A percentile compares a stretch with the other conserved stretches of the same genome.
Evolutionary conservation across 2,888 invertebrate genomes (phyloP).

Genomic region (Dugesia japonica): DNA sequence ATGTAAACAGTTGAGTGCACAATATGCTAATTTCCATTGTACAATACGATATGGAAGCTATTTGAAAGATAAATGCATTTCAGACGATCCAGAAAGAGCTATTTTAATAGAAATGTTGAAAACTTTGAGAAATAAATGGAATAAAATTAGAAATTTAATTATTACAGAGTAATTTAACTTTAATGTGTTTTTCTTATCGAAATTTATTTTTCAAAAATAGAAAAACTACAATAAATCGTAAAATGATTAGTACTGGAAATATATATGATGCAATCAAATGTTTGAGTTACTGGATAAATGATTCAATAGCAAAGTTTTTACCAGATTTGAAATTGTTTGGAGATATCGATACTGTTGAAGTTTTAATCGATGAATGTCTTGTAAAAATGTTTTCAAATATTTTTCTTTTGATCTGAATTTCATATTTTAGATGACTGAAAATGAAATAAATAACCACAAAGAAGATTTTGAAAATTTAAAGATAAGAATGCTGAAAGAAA

Average conservation of each 20-base stretch:
- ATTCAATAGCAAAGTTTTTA: background rate
- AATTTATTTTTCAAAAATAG: background rate
- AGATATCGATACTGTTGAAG: background rate
- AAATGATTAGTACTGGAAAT: background rate
- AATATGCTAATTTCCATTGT: slow-evolving; percentile 11
- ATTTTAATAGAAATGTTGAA: background rate
- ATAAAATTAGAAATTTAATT: background rate
- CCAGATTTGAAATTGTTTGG: background rate
- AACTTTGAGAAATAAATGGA: background rate
- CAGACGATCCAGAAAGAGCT: background rate
- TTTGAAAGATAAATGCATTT: background rate
- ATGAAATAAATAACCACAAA: background rate
- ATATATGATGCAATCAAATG: background rate
- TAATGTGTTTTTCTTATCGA: background rate
- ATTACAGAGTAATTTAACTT: background rate
- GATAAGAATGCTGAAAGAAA: background rate
- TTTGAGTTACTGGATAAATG: background rate
- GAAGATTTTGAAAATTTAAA: slow-evolving; percentile 2
- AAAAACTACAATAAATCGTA: background rate
- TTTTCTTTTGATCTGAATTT: background rate
- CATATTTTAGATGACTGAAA: background rate
- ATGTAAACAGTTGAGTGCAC: background rate
- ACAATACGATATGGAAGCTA: background rate
- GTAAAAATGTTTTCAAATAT: background rate
- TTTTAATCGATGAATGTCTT: background rate